These are phyloP conservation scores for Eupleurogrammus muticus DNA, from an alignment of 2,797 vertebrate genomes.

Conservation along the genomic window DNA sequence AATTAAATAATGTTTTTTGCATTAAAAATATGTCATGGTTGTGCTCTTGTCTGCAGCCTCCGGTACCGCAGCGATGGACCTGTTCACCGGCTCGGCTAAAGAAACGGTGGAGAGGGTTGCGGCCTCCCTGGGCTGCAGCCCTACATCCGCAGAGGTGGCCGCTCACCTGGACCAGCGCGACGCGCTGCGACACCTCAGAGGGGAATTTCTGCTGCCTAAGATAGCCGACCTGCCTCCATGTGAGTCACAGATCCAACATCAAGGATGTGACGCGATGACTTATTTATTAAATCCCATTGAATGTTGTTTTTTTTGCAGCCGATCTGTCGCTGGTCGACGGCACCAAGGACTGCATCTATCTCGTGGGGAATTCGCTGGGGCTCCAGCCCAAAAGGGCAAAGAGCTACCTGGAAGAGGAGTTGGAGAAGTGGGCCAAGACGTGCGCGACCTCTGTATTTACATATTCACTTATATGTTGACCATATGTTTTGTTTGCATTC, in stretches of 20 bases:
- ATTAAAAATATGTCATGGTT: no score
- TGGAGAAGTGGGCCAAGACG: constrained; percentile 95
- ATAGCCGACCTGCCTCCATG: constrained; percentile 87
- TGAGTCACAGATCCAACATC: constrained; percentile 75
- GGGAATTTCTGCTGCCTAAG: constrained; percentile 89
- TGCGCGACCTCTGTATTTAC: constrained; percentile 42
- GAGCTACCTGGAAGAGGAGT: constrained; percentile 90
- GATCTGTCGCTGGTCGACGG: constrained; percentile 85
- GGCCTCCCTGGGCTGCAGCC: constrained; percentile 79
- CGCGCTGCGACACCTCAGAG: constrained; percentile 83
- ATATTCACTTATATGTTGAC: not conserved
- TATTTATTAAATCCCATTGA: no score
- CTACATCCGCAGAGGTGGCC: constrained; percentile 83
- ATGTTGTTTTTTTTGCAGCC: constrained; percentile 70
- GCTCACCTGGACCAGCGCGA: constrained; percentile 87
- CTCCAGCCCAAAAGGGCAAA: constrained; percentile 90
- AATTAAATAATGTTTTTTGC: not conserved
- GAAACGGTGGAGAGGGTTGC: constrained; percentile 79
- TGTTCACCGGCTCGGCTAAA: constrained; percentile 33
- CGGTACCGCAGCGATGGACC: constrained; percentile 48
- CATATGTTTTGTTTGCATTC: not conserved
- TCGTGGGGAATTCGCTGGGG: constrained; percentile 92
- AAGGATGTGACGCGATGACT: not conserved
- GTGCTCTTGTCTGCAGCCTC: not conserved
- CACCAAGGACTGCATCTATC: constrained; percentile 88